Conservation (phyloP, 2,113 vertebrate genomes). For the Panthera tigris region DNA sequence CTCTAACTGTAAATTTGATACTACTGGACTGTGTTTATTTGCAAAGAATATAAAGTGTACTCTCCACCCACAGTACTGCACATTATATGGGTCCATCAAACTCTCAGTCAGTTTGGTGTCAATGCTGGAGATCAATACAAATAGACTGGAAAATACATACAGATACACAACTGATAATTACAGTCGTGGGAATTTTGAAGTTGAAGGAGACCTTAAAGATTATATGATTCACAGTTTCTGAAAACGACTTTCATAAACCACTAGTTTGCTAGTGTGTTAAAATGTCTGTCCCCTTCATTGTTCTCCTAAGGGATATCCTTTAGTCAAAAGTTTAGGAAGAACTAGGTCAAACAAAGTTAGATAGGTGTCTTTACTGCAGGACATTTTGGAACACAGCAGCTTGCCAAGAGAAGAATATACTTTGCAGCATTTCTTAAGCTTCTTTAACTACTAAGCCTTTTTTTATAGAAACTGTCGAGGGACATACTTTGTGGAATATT, state of each 20-base stretch:
- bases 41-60: not conserved
- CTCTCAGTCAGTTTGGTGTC: not conserved
- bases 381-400: not conserved
- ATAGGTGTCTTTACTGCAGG: not conserved
- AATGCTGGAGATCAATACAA: not conserved
- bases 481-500: not conserved
- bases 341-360: not conserved
- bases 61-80: not conserved
- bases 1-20: conserved; percentile 46
- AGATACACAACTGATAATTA: not conserved
- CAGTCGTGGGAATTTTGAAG: conserved; percentile 7
- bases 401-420: not conserved
- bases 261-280: not conserved
- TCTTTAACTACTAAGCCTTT: not conserved
- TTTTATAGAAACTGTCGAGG: not conserved
- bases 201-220: conserved; percentile 9
- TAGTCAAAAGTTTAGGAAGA: not conserved
- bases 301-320: not conserved
- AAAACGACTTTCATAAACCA: conserved; percentile 22
- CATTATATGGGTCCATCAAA: not conserved
- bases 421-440: conserved; percentile 2
- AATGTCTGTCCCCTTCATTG: not conserved
- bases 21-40: not conserved
- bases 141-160: not conserved
- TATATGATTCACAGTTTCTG: not conserved